Evolutionary conservation across 2,888 invertebrate genomes (phyloP), one percentile per base, ranked within the genome.

Genomic region (Leucoptera coffeella): DNA sequence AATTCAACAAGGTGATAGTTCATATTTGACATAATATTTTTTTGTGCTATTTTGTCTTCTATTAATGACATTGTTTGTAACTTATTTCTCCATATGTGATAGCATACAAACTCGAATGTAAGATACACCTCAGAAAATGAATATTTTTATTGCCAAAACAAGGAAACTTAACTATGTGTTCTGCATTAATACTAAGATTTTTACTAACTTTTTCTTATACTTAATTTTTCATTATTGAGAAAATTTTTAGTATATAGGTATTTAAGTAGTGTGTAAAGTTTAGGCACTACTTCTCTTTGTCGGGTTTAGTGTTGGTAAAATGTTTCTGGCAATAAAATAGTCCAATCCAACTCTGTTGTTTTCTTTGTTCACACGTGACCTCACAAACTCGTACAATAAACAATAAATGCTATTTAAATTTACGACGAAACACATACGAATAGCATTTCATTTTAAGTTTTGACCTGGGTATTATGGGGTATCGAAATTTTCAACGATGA

Each of bases 271-370:
- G 48, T 61, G 64, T 67, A 65, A 60, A 64, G 60, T 49, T 58
- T 34, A 49, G 45, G 54, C 60, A 58, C 46, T 43, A 46, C 42
- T 47, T 46, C 48, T 50, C 48, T 45, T 40, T 36, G 35, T 43
- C 50, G 52, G 50, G 56, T 56, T 54, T 42, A 51, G 60, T 64
- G 61, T 64, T 61, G 60, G 55, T 62, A 52, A 64, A 62, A 65
- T 57, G 50, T 64, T 67, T 65, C 65, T 59, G 62, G 69, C 64
- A 69, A 69, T 69, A 69, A 67, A 65, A 67, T 61, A 69, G 67
- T 69, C 57, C 60, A 62, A 65, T 50, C 47, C 40, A 45, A 36
- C 28, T 29, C 32, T 38, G 38, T 40, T 40, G 42, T 46, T 46
- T 36, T 39, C 42, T 37, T 33, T 2, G n/a, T 21, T 14, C 14